phyloP scores from a whole-genome alignment of 2,888 invertebrate genomes.

The Anoncus sp. region DNA sequence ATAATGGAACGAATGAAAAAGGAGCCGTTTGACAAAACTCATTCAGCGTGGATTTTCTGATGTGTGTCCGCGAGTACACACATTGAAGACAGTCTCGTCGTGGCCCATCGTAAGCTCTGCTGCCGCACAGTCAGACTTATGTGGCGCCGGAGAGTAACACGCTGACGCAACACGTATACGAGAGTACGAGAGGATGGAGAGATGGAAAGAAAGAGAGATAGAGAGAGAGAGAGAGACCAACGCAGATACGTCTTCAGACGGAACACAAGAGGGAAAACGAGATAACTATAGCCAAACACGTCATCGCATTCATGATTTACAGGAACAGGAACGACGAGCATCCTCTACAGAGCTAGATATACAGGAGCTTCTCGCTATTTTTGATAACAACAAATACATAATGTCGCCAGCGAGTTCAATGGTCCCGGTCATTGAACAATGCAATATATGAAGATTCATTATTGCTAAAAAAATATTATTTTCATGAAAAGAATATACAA shows the following conservation, averaged over 20 bases:
- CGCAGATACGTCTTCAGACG: constrained; percentile 69
- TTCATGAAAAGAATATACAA: no score
- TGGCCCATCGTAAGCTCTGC: constrained; percentile 52
- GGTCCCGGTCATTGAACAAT: constrained; percentile 12
- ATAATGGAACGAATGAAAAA: constrained; percentile 57
- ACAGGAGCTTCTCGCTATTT: constrained; percentile 42
- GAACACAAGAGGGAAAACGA: constrained; percentile 59
- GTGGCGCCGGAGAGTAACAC: constrained; percentile 76
- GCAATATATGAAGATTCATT: constrained; percentile 1
- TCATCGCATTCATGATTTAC: constrained; percentile 63
- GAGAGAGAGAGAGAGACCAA: constrained; percentile 46
- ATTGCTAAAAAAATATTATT: no score
- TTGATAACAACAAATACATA: constrained; percentile 60
- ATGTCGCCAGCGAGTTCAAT: constrained; percentile 19
- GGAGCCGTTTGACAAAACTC: constrained; percentile 40
- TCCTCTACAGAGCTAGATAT: constrained; percentile 21
- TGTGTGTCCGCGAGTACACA: constrained; percentile 15
- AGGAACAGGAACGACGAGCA: constrained; percentile 56
- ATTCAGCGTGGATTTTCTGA: constrained; percentile 14
- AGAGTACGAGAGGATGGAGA: constrained; percentile 19
- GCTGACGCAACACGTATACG: constrained; percentile 80
- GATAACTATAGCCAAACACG: constrained; percentile 62
- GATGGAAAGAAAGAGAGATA: constrained; percentile 24
- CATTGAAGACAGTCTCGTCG: constrained; percentile 17
- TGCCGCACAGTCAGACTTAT: constrained; percentile 70